Evolutionary conservation across 2,113 vertebrate species (phyloP).

Genomic region (Irena cyanogastra): DNA sequence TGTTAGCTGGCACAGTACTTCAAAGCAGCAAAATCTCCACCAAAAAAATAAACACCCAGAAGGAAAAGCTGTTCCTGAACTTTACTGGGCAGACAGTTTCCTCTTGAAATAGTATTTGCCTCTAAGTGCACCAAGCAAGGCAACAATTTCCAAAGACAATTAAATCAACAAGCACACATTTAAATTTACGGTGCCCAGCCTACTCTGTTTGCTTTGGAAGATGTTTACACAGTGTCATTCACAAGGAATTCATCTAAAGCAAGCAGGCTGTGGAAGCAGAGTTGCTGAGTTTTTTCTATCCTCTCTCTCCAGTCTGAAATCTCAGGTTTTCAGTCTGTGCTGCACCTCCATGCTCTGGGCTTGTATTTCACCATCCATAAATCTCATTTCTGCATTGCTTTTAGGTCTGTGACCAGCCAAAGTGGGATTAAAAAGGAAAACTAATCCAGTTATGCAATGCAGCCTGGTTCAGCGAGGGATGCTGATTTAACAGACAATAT

Average conservation of each 20-base stretch:
- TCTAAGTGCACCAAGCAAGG: not conserved
- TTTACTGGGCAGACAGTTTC: not conserved
- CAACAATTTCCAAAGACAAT: not conserved
- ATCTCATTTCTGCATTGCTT: not conserved
- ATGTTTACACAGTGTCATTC: not conserved
- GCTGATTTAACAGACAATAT: not conserved
- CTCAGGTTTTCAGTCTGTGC: not conserved
- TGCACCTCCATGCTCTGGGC: not conserved
- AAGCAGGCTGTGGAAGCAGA: not conserved
- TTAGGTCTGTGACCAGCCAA: not conserved
- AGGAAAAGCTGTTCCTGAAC: too few relatives aligned
- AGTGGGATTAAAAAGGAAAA: conserved; percentile 4
- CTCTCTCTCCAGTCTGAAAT: not conserved
- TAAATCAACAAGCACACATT: fast-evolving
- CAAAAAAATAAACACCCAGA: too few relatives aligned
- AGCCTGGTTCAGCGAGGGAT: not conserved
- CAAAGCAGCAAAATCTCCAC: too few relatives aligned
- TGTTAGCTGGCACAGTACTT: too few relatives aligned
- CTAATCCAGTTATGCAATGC: not conserved
- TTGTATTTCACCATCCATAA: not conserved
- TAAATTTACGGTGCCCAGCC: not conserved
- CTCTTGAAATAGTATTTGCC: not conserved
- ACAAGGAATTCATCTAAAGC: not conserved
- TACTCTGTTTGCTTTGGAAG: not conserved
- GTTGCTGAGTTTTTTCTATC: not conserved